These are phyloP conservation scores for Limnephilus rhombicus DNA, from an alignment of 2,888 invertebrate species.

Conservation along the genomic window DNA sequence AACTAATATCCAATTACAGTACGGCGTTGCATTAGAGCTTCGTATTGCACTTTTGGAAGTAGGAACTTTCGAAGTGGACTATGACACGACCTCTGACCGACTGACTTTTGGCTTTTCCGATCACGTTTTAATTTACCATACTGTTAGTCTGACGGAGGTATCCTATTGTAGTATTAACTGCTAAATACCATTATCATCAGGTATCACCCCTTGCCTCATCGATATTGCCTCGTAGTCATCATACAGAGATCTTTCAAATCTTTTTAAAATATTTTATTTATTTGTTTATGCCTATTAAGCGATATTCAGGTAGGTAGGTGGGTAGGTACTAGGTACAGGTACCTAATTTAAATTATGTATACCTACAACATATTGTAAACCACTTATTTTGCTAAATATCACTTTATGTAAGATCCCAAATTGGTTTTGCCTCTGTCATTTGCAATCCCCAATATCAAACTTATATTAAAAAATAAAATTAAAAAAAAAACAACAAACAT, in stretches of 20 bases:
- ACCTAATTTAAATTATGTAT: no score
- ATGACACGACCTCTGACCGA: conserved; percentile 60
- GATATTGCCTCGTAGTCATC: conserved; percentile 45
- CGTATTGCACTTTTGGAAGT: not conserved
- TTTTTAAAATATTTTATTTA: not conserved
- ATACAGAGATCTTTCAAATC: conserved; percentile 26
- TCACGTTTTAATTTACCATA: conserved; percentile 43
- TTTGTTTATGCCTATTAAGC: no score
- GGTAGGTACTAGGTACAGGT: no score
- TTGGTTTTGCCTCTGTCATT: no score
- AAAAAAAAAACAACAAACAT: no score
- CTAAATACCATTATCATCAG: conserved; percentile 62
- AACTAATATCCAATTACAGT: conserved; percentile 5
- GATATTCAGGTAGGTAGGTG: no score
- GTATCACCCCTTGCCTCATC: conserved; percentile 60
- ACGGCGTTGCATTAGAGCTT: not conserved
- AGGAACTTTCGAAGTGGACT: conserved; percentile 26
- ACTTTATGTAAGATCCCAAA: no score
- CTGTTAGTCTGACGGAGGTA: conserved; percentile 31
- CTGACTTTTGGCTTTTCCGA: conserved; percentile 57
- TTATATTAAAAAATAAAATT: no score
- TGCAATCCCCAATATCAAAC: no score
- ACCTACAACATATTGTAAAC: no score
- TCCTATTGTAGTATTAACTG: conserved; percentile 57
- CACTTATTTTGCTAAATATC: no score